Evolutionary conservation across 2,113 vertebrate genomes (phyloP), one percentile per base, ranked within the genome.

Genomic region (Forbesichthys papilliferus): DNA sequence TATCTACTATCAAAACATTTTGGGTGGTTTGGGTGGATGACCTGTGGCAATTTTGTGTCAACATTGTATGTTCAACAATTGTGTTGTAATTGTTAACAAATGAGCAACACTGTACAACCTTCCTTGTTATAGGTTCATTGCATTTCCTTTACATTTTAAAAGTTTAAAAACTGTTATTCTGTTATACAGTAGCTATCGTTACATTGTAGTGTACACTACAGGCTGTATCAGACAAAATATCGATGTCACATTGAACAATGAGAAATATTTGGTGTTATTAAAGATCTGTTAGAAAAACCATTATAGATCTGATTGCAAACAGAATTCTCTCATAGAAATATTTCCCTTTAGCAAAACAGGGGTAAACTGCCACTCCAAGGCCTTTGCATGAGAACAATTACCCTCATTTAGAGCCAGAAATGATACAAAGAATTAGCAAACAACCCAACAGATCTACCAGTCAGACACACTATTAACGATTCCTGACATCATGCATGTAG

Each of bases 301-400:
- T 68, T 48, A 68, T 61, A 72, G 73, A 53, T 71, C 55, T 69
- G 69, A 63, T 72, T 79, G 74, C 68, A 75, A 86, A 69, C 77
- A 69, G 69, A 84, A 49, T 73, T 79, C 76, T 83, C 60, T 48
- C 48, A 81, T 91, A 89, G 69, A 90, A 89, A 91, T 77, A 72
- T 81, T 82, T 87, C 87, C 88, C 85, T 88, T 90, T 87, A 80
- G 84, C 75, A 90, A 90, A 88, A 86, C 73, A 89, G 88, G 83
- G 86, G 86, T 87, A 90, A 86, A 90, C 87, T 84, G 79, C 77
- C 84, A 86, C 85, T 86, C 80, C 77, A 87, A 88, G 84, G 78
- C 79, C 82, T 85, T 85, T 63, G 33, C 18, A 57, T 55, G 69
- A 66, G 66, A 79, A 78, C 74, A 65, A 49, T 55, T 79, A 74